Percentiles rank a stretch among this genome's conserved stretches.
Conservation (phyloP, 2,888 invertebrate genomes). For the Melinopterus prodromus region DNA sequence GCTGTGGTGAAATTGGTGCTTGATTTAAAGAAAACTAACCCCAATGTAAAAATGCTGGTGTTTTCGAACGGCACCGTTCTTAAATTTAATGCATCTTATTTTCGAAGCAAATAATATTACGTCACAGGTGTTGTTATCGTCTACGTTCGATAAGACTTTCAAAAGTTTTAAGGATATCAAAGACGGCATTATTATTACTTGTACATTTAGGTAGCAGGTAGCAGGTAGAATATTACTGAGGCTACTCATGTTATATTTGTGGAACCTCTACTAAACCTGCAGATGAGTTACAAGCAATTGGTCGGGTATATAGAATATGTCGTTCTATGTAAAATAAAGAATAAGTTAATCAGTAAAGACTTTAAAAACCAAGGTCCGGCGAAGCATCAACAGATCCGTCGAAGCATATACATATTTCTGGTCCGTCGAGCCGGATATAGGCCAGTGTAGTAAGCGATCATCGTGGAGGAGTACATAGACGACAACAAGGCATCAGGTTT, state of each 20-base stretch:
- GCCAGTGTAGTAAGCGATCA: no score
- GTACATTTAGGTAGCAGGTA: conserved; percentile 74
- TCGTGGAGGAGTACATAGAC: no score
- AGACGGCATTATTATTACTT: conserved; percentile 67
- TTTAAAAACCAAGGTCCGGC: no score
- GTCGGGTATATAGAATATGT: conserved; percentile 77
- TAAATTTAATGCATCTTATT: conserved; percentile 65
- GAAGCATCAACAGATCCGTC: no score
- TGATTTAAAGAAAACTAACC: conserved; percentile 63
- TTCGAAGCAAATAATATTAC: conserved; percentile 64
- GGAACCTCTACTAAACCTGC: conserved; percentile 78
- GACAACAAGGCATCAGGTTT: no score
- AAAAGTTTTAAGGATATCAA: conserved; percentile 62
- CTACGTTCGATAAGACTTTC: conserved; percentile 53
- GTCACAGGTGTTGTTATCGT: conserved; percentile 45
- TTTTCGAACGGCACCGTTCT: conserved; percentile 69
- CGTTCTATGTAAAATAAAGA: no score
- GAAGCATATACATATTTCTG: no score
- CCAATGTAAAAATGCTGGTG: conserved; percentile 72
- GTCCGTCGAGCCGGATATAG: no score
- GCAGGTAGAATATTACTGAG: conserved; percentile 81
- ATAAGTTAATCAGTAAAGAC: no score
- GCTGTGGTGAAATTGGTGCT: conserved; percentile 68
- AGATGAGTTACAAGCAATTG: conserved; percentile 80
- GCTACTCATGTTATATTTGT: conserved; percentile 80